phyloP scores from a whole-genome alignment of 1,140 invertebrate species.

The Proctacanthus coquilletti region DNA sequence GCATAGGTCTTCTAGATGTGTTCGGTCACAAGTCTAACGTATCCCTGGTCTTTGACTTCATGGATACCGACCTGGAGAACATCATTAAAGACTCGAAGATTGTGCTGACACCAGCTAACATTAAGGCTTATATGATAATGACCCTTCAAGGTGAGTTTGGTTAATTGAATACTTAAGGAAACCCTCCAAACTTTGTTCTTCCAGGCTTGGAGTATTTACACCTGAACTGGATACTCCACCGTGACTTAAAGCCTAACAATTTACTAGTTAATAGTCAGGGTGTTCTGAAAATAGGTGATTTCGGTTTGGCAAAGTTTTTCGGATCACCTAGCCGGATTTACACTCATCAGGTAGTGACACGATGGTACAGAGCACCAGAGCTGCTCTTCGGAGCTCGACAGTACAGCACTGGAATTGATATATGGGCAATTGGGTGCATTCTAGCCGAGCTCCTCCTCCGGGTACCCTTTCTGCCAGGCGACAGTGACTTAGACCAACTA shows the following conservation, averaged over 20 bases:
- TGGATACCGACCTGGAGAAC: slow-evolving; percentile 97
- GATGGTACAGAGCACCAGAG: slow-evolving; percentile 89
- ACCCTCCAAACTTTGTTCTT: slow-evolving; percentile 1
- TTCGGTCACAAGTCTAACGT: slow-evolving; percentile 97
- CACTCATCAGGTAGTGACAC: slow-evolving; percentile 96
- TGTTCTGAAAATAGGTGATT: slow-evolving; percentile 93
- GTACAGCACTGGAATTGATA: slow-evolving; percentile 93
- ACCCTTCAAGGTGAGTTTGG: slow-evolving; percentile 60
- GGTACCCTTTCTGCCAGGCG: slow-evolving; percentile 88
- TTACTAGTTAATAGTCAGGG: slow-evolving; percentile 86
- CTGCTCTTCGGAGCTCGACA: slow-evolving; percentile 87
- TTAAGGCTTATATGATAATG: slow-evolving; percentile 93
- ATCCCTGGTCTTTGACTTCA: slow-evolving; percentile 98
- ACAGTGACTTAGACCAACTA: slow-evolving; percentile 92
- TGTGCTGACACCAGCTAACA: slow-evolving; percentile 80
- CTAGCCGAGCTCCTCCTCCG: slow-evolving; percentile 85
- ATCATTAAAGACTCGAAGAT: slow-evolving; percentile 77
- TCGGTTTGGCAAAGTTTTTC: slow-evolving; percentile 94
- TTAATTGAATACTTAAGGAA: too few relatives aligned
- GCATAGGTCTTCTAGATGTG: slow-evolving; percentile 89
- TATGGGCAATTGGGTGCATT: slow-evolving; percentile 98
- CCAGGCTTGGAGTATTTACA: slow-evolving; percentile 79
- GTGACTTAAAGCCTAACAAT: slow-evolving; percentile 99
- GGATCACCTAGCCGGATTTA: slow-evolving; percentile 93
- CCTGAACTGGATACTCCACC: slow-evolving; percentile 90